These are phyloP conservation scores for Nymphalis io DNA, from an alignment of 1,140 invertebrate species.

Conservation along the genomic window DNA sequence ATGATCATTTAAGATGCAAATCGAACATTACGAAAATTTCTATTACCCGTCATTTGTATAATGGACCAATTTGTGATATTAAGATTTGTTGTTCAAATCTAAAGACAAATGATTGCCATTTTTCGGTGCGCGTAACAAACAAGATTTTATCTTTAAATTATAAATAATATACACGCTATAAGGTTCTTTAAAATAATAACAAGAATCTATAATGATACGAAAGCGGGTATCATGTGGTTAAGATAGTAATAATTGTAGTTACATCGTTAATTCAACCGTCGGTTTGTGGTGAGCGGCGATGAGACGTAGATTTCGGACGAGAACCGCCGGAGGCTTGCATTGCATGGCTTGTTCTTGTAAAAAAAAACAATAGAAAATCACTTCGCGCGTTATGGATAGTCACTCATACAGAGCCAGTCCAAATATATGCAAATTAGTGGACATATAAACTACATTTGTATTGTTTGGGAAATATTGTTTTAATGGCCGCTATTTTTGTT, in stretches of 20 bases:
- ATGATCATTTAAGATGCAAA: slow-evolving; percentile 51
- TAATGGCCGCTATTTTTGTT: no score
- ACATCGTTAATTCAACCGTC: slow-evolving; percentile 54
- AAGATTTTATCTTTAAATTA: slow-evolving; percentile 24
- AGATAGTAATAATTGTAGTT: slow-evolving; percentile 42
- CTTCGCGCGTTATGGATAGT: slow-evolving; percentile 42
- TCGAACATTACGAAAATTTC: slow-evolving; percentile 40
- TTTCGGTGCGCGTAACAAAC: slow-evolving; percentile 21
- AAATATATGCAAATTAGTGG: no score
- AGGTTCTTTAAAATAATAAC: slow-evolving; percentile 22
- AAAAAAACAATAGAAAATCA: slow-evolving; percentile 62
- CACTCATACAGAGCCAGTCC: slow-evolving; percentile 2
- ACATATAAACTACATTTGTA: no score
- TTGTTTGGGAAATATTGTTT: no score
- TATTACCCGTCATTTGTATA: slow-evolving; percentile 38
- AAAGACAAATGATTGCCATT: slow-evolving; percentile 25
- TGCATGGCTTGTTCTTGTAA: slow-evolving; percentile 52
- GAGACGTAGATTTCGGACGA: slow-evolving; percentile 62
- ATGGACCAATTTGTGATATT: slow-evolving; percentile 34
- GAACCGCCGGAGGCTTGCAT: slow-evolving; percentile 64
- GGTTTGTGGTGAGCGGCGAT: slow-evolving; percentile 51
- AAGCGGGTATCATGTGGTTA: slow-evolving; percentile 4
- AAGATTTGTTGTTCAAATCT: slow-evolving; percentile 34
- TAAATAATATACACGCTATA: slow-evolving; percentile 24
- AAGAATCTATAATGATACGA: slow-evolving; percentile 11